Evolutionary conservation across 2,888 invertebrate genomes (phyloP).

Genomic region (Apamea anceps): DNA sequence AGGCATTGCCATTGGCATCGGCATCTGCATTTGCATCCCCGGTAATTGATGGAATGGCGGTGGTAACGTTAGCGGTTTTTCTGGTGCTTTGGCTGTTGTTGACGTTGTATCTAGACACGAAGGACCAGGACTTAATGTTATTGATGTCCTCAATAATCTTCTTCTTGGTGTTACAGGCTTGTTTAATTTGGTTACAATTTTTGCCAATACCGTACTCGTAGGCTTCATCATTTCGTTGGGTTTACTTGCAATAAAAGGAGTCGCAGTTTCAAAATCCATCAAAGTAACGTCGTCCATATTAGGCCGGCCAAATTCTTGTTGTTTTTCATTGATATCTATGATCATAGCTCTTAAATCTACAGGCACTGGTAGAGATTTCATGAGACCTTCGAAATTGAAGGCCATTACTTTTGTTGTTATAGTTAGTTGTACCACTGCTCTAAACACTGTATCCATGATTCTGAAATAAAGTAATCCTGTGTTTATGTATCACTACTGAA

Average conservation of each 20-base stretch:
- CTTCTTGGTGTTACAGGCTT: not conserved
- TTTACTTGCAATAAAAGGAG: not conserved
- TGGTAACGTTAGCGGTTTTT: not conserved
- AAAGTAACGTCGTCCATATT: not conserved
- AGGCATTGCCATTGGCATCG: conserved; percentile 44
- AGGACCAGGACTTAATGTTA: not conserved
- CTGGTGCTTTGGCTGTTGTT: conserved; percentile 1
- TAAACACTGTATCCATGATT: conserved; percentile 37
- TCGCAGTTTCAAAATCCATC: not conserved
- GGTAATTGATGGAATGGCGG: conserved; percentile 11
- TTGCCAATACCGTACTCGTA: not conserved
- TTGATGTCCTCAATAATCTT: not conserved
- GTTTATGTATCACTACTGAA: not conserved
- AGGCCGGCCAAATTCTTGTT: conserved; percentile 20
- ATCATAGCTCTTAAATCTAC: conserved; percentile 45
- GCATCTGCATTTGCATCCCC: conserved; percentile 30
- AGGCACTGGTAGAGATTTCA: conserved; percentile 54
- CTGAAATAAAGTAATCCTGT: conserved; percentile 13
- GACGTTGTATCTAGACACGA: not conserved
- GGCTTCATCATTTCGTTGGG: not conserved
- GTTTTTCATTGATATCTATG: conserved; percentile 44
- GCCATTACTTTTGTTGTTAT: conserved; percentile 38
- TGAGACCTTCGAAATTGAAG: conserved; percentile 47
- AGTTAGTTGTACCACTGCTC: conserved; percentile 35
- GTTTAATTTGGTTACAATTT: not conserved